Conservation (phyloP, 1,140 invertebrate species). For the Drosophila lacertosa region DNA sequence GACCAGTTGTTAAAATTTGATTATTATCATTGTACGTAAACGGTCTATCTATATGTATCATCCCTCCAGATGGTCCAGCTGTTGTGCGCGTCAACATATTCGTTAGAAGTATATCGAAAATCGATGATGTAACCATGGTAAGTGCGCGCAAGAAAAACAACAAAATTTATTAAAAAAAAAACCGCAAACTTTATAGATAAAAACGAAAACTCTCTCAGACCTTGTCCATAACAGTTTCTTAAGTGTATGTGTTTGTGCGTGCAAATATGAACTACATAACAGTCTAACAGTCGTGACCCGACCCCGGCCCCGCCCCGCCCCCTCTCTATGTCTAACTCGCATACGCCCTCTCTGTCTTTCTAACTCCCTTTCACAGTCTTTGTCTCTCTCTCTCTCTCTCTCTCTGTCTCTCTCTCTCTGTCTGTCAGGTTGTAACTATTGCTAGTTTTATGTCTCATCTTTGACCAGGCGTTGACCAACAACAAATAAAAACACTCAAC, state of each 20-base stretch:
- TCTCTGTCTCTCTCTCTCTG: background rate
- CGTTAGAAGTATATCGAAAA: conserved; percentile 99
- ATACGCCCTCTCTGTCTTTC: conserved; percentile 13
- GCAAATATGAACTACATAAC: conserved; percentile 30
- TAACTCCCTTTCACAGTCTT: background rate
- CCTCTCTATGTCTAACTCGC: conserved; percentile 1
- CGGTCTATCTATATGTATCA: conserved; percentile 84
- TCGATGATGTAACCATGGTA: conserved; percentile 99
- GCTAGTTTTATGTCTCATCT: conserved; percentile 39
- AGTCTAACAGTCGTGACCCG: too few species aligned
- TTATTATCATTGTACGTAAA: conserved; percentile 71
- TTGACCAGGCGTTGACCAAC: conserved; percentile 31
- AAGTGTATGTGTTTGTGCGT: conserved; percentile 11
- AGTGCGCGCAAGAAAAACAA: conserved; percentile 85
- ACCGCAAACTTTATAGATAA: conserved; percentile 1
- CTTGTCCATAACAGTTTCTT: conserved; percentile 7
- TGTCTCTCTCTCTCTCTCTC: background rate
- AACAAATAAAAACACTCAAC: conserved; percentile 40
- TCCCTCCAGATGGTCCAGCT: conserved; percentile 92
- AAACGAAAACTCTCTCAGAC: conserved; percentile 20
- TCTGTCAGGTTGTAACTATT: conserved; percentile 20
- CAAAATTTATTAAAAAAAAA: conserved; percentile 25
- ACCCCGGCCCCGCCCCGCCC: background rate
- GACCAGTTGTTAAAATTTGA: conserved; percentile 63
- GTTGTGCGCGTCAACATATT: conserved; percentile 98